phyloP scores from a whole-genome alignment of 2,888 invertebrate species.

The Notodonta ziczac region DNA sequence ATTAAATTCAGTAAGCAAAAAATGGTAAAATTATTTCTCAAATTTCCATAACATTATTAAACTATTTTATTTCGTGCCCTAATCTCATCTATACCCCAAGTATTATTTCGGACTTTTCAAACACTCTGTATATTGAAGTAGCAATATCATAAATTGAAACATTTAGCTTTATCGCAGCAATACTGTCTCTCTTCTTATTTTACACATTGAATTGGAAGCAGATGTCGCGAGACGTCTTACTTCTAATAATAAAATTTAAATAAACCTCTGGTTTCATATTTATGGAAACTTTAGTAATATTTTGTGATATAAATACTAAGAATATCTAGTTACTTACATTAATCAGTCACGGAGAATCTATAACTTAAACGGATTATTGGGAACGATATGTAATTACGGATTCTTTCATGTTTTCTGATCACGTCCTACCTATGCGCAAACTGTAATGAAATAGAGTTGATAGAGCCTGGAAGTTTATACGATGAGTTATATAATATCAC shows the following conservation, averaged over 20 bases:
- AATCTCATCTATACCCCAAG: no score
- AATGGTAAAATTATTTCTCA: no score
- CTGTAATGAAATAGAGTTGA: conserved; percentile 39
- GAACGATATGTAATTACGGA: conserved; percentile 25
- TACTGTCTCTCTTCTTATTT: not conserved
- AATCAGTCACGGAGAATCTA: not conserved
- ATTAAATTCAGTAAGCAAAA: no score
- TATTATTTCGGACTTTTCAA: no score
- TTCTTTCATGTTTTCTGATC: conserved; percentile 47
- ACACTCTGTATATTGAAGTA: no score
- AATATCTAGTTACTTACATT: not conserved
- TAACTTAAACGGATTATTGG: conserved; percentile 22
- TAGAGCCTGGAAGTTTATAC: conserved; percentile 43
- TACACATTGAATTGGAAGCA: not conserved
- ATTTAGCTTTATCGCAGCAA: not conserved
- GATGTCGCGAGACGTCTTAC: not conserved
- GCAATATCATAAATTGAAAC: not conserved
- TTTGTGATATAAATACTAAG: no score
- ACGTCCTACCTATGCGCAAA: conserved; percentile 37
- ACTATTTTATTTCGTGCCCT: no score
- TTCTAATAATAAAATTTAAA: no score
- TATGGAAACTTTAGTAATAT: no score
- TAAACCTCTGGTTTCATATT: no score
- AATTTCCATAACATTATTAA: no score
- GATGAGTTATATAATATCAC: conserved; percentile 35